Conservation (phyloP, 2,113 vertebrate species). For the Pseudorectes ferrugineus region DNA sequence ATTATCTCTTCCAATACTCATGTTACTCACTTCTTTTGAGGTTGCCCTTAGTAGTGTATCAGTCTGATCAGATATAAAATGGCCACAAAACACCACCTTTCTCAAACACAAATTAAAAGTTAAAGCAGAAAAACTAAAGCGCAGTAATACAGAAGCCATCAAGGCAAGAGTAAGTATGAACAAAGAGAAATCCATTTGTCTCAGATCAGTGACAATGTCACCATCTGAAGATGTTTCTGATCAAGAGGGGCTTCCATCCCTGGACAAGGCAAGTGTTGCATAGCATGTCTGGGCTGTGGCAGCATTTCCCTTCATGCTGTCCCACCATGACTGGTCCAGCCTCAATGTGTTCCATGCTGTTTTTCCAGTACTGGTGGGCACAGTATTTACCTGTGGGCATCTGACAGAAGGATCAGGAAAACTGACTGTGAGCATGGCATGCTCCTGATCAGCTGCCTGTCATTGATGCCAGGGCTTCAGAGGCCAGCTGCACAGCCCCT, state of each 20-base stretch:
- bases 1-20: background rate
- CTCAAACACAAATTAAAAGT: background rate
- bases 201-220: background rate
- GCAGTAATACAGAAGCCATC: background rate
- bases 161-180: background rate
- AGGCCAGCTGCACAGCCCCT: background rate
- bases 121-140: background rate
- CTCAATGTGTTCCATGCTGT: fast-evolving
- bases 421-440: background rate
- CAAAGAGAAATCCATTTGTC: background rate
- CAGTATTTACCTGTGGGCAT: background rate
- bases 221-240: background rate
- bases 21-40: background rate
- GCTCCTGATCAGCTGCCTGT: background rate
- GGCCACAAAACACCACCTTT: background rate
- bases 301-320: background rate
- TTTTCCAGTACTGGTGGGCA: background rate
- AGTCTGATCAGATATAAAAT: background rate
- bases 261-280: background rate
- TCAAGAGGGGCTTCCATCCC: background rate
- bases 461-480: fast-evolving
- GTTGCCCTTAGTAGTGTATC: background rate
- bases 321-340: background rate
- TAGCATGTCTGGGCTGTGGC: background rate
- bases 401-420: background rate